These are phyloP conservation scores for Drosophila tanythrix DNA, from an alignment of 2,888 invertebrate genomes.

Conservation along the genomic window DNA sequence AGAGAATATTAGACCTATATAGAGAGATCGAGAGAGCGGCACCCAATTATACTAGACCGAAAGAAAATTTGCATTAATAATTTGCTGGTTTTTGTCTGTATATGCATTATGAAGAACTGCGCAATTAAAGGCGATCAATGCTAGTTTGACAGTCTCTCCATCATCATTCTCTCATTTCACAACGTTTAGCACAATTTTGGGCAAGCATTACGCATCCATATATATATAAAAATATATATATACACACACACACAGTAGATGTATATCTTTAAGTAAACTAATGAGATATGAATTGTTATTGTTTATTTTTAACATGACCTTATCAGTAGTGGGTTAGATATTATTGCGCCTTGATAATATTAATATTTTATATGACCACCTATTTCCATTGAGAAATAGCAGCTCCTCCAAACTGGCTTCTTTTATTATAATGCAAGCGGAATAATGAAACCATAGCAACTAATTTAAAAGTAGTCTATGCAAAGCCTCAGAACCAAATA, in stretches of 20 bases:
- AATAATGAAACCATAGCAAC: constrained; percentile 5
- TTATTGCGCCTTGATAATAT: constrained; percentile 10
- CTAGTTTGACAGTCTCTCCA: constrained; percentile 43
- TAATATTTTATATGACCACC: constrained; percentile 3
- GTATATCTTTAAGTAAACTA: constrained; percentile 19
- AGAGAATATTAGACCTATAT: background rate
- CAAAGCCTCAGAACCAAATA: background rate
- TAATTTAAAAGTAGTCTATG: background rate
- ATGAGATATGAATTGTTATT: constrained; percentile 43
- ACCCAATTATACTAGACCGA: constrained; percentile 31
- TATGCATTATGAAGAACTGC: constrained; percentile 62
- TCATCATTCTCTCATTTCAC: constrained; percentile 26
- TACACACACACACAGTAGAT: background rate
- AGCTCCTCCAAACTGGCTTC: constrained; percentile 4
- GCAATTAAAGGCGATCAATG: constrained; percentile 67
- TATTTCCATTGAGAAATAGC: background rate
- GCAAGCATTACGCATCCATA: constrained; percentile 46
- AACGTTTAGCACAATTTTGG: constrained; percentile 40
- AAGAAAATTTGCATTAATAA: constrained; percentile 67
- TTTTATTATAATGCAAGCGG: constrained; percentile 3
- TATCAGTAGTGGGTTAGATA: constrained; percentile 40
- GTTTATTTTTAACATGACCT: constrained; percentile 49
- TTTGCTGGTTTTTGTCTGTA: constrained; percentile 33
- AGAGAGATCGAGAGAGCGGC: constrained; percentile 14
- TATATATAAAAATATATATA: background rate